Percentiles rank a stretch among this genome's conserved stretches.
Conservation (phyloP, 2,113 vertebrate species). For the Arothron firmamentum region DNA sequence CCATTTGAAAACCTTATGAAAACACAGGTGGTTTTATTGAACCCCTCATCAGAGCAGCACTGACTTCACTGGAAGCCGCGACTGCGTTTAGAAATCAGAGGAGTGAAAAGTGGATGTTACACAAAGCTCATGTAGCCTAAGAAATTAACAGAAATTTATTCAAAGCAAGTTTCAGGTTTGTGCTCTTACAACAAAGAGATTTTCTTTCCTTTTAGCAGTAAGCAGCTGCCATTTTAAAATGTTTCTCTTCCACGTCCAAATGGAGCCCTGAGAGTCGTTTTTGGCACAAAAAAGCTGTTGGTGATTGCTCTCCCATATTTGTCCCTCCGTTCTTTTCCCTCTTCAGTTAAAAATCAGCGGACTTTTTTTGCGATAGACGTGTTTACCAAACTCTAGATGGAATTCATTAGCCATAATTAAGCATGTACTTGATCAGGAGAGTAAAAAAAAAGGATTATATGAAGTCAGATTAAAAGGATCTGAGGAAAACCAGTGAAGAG, state of each 20-base stretch:
- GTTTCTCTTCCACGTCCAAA: constrained; percentile 30
- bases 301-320: constrained; percentile 40
- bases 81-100: no score
- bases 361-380: constrained; percentile 71
- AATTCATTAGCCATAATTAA: constrained; percentile 77
- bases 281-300: constrained; percentile 45
- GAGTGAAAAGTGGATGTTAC: no score
- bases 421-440: constrained; percentile 76
- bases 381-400: constrained; percentile 74
- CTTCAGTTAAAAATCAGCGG: constrained; percentile 54
- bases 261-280: constrained; percentile 15
- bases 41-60: no score
- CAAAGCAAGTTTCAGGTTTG: constrained; percentile 22
- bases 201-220: constrained; percentile 21
- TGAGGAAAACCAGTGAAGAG: constrained; percentile 67
- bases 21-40: no score
- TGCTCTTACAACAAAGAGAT: constrained; percentile 1
- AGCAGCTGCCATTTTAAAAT: constrained; percentile 30
- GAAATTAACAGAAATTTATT: constrained; percentile 7
- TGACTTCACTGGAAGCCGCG: no score
- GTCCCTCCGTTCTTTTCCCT: constrained; percentile 31
- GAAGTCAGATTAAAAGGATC: constrained; percentile 76
- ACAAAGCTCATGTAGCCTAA: no score
- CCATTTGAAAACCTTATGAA: no score
- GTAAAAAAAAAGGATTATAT: constrained; percentile 69